Conservation (phyloP, 2,113 vertebrate genomes). For the Gavia stellata region DNA sequence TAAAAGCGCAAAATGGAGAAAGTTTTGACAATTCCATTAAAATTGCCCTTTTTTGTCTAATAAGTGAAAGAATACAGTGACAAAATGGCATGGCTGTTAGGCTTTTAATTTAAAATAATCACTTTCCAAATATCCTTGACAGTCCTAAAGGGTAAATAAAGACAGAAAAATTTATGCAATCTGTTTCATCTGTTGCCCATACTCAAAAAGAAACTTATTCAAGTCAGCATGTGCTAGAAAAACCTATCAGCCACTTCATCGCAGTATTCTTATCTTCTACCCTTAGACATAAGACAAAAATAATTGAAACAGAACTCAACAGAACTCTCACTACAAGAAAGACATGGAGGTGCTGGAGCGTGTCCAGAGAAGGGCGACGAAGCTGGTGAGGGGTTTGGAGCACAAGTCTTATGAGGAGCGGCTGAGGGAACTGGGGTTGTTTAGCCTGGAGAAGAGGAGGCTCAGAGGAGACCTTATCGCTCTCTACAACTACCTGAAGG, state of each 20-base stretch:
- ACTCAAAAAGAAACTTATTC: not conserved
- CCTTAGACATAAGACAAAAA: not conserved
- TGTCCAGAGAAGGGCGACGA: too few relatives aligned
- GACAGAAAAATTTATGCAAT: not conserved
- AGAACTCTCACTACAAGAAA: too few relatives aligned
- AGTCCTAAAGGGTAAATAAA: not conserved
- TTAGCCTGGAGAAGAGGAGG: too few relatives aligned
- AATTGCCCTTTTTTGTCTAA: not conserved
- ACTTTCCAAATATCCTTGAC: not conserved
- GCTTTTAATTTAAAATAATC: not conserved
- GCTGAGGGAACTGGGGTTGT: too few relatives aligned
- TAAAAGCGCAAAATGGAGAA: not conserved
- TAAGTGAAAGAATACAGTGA: not conserved
- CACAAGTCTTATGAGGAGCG: too few relatives aligned
- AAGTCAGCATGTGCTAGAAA: not conserved
- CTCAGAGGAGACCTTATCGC: too few relatives aligned
- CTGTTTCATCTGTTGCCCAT: not conserved
- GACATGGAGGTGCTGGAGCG: too few relatives aligned
- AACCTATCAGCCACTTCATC: not conserved
- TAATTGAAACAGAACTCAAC: not conserved
- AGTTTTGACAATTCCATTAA: not conserved
- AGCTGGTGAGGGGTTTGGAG: too few relatives aligned
- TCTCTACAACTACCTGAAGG: too few relatives aligned
- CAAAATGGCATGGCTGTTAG: not conserved
- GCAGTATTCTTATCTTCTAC: not conserved